Percentiles rank a stretch among this genome's conserved stretches.
phyloP scores from a whole-genome alignment of 2,113 vertebrate genomes.

The Campylomormyrus tamandua region DNA sequence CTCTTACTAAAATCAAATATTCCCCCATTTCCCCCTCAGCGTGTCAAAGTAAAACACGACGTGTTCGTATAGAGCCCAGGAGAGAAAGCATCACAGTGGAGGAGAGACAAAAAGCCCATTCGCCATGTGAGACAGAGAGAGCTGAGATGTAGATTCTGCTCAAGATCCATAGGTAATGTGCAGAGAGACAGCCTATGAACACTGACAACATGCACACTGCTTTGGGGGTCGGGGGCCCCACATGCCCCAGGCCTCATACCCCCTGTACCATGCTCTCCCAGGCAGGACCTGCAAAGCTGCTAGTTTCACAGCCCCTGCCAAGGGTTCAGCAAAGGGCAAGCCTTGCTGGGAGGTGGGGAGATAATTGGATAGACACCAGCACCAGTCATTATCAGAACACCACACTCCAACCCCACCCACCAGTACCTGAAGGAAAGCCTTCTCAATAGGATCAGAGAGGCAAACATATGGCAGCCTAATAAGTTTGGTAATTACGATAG shows the following conservation, averaged over 20 bases:
- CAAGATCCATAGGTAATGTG: neutral
- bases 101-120: neutral
- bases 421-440: slow-evolving; percentile 44
- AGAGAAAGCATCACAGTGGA: slow-evolving; percentile 5
- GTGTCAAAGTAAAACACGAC: neutral
- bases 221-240: neutral
- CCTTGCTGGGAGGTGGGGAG: slow-evolving; percentile 1
- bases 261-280: neutral
- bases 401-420: neutral
- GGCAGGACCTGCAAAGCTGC: neutral
- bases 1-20: slow-evolving; percentile 29
- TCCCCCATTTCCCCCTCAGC: slow-evolving; percentile 12
- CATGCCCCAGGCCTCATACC: neutral
- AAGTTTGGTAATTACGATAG: slow-evolving; percentile 21
- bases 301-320: neutral
- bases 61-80: neutral
- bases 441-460: slow-evolving; percentile 52
- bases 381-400: slow-evolving; percentile 28
- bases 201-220: neutral
- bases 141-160: neutral
- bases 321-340: neutral
- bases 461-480: slow-evolving; percentile 52
- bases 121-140: neutral
- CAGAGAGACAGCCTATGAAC: neutral
- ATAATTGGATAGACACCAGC: neutral